Evolutionary conservation across 2,888 invertebrate genomes (phyloP), one percentile per base, ranked within the genome.

Genomic region (Nemoura dubitans): DNA sequence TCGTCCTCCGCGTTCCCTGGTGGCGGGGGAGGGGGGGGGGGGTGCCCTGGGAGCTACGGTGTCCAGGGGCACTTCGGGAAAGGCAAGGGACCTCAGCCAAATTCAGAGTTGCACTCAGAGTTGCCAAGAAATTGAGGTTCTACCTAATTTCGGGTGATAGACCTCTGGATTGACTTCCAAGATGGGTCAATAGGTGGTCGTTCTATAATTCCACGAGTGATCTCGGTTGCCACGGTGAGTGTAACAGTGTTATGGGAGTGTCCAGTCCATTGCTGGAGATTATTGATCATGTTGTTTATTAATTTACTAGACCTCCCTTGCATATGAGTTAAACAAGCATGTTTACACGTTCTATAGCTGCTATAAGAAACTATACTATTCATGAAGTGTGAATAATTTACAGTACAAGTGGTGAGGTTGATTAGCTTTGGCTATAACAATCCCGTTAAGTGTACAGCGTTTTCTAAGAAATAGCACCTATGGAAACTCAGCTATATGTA

Each of bases 401-500:
- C 16, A 59, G 59, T 59, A 59, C 59, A 59, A 3, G 10, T 36
- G 59, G 59, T 10, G 59, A 59, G 21, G 59, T 59, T 59, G 59
- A 59, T 21, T 21, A 59, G 59, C 59, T 59, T 59, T 59, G 59
- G 14, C 21, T 59, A 36, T 36, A 59, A 21, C 59, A 59, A 59
- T 59, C 59, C 59, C 21, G 59, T 59, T 2, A 10, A 7, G 28
- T 27, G 78, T 78, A 78, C 25, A 14, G 3, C 78, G 14, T 27
- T 78, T 21, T 78, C 26, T 78, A 78, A 27, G 26, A 78, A 21
- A 28, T 78, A 78, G 78, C 78, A 78, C 78, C 78, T 78, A 78
- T 28, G 78, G 78, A 78, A 59, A 28, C 78, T 78, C 78, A 78
- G 78, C 78, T 78, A 78, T 78, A 78, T 78, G n/a, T 78, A 78